Percentiles rank a stretch among this genome's conserved stretches.
Evolutionary conservation across 2,113 vertebrate genomes (phyloP).

Genomic region (Melanerpes formicivorus): DNA sequence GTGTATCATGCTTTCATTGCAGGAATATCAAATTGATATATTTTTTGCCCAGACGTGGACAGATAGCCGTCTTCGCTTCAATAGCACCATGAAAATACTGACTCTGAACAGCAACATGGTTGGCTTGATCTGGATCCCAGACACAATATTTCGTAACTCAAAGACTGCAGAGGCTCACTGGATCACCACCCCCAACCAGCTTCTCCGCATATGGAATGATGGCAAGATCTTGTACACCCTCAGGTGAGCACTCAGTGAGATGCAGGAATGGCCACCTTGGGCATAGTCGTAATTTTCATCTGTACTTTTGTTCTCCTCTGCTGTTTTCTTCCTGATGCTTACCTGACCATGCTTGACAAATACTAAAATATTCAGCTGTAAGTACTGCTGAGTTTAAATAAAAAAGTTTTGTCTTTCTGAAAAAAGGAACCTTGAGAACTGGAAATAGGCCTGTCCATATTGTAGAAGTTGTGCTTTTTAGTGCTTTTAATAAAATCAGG

Average conservation of each 20-base stretch:
- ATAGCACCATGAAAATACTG: slow-evolving; percentile 94
- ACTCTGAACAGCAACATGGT: slow-evolving; percentile 98
- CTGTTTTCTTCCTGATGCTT: background rate
- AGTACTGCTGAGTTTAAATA: background rate
- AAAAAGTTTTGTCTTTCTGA: background rate
- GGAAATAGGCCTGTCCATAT: background rate
- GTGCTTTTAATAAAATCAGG: background rate
- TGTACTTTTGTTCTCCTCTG: background rate
- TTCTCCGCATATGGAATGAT: slow-evolving; percentile 97
- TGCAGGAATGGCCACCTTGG: background rate
- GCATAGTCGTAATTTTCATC: background rate
- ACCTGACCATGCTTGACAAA: background rate
- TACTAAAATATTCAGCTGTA: background rate
- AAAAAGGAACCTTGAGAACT: background rate
- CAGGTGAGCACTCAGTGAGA: slow-evolving; percentile 70
- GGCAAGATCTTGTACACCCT: slow-evolving; percentile 96
- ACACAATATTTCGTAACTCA: slow-evolving; percentile 96
- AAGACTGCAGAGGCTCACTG: slow-evolving; percentile 95
- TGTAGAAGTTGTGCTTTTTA: background rate
- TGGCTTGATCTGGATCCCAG: slow-evolving; percentile 94
- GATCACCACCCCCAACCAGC: slow-evolving; percentile 97
- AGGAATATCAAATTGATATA: slow-evolving; percentile 99
- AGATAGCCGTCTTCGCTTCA: slow-evolving; percentile 93
- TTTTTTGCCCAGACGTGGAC: slow-evolving; percentile 98
- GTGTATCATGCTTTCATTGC: slow-evolving; percentile 46